Percentiles rank a stretch among this genome's conserved stretches.
Evolutionary conservation across 2,113 vertebrate genomes (phyloP).

Genomic region (Oryzias javanicus): DNA sequence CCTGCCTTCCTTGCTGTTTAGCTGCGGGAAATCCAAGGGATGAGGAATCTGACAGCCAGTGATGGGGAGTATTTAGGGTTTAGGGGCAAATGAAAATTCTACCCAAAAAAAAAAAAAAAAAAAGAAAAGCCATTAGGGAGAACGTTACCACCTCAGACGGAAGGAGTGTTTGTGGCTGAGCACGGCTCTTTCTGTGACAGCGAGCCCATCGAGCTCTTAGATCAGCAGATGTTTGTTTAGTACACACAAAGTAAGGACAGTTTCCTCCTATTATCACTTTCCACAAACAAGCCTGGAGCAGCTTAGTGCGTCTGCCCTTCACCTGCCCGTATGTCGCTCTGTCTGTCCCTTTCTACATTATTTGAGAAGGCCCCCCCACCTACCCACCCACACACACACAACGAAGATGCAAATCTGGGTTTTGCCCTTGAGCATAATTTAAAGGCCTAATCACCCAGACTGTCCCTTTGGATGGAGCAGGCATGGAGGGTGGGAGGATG

Average conservation of each 20-base stretch:
- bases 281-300: slow-evolving; percentile 64
- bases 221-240: slow-evolving; percentile 57
- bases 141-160: slow-evolving; percentile 68
- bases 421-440: slow-evolving; percentile 99
- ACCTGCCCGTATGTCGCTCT: slow-evolving; percentile 57
- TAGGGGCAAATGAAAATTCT: slow-evolving; percentile 96
- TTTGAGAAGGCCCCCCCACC: slow-evolving; percentile 48
- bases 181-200: slow-evolving; percentile 72
- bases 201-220: slow-evolving; percentile 78
- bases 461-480: slow-evolving; percentile 81
- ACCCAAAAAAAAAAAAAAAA: slow-evolving; percentile 82
- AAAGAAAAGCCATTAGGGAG: slow-evolving; percentile 91
- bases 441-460: slow-evolving; percentile 99
- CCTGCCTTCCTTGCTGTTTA: slow-evolving; percentile 97
- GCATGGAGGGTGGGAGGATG: slow-evolving; percentile 85
- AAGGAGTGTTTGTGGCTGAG: slow-evolving; percentile 34
- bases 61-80: slow-evolving; percentile 97
- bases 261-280: slow-evolving; percentile 47
- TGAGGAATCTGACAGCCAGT: slow-evolving; percentile 98
- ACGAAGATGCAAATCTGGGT: slow-evolving; percentile 98
- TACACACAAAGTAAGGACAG: slow-evolving; percentile 25
- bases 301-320: slow-evolving; percentile 60
- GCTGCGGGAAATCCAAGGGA: slow-evolving; percentile 96
- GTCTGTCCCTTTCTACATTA: slow-evolving; percentile 30
- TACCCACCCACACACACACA: slow-evolving; percentile 61